Evolutionary conservation across 2,888 invertebrate species (phyloP).

Genomic region (Agriopis leucophaearia): DNA sequence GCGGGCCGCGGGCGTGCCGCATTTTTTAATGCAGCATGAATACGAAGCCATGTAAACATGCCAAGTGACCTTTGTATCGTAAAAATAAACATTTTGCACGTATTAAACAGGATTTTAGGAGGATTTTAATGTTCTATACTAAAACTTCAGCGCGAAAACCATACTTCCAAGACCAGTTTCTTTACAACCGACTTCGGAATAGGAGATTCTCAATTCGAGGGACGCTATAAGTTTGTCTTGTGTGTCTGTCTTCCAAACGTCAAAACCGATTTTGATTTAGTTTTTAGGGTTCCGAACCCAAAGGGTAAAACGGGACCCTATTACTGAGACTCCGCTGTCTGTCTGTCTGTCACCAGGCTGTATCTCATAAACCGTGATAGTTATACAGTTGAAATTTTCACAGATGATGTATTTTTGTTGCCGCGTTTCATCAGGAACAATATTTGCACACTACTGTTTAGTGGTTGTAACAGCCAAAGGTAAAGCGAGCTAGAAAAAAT

Average conservation of each 20-base stretch:
- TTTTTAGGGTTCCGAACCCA: too few relatives aligned
- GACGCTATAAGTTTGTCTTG: too few relatives aligned
- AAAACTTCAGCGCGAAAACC: not conserved
- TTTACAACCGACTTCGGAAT: too few relatives aligned
- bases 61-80: conserved; percentile 33
- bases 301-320: too few relatives aligned
- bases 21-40: conserved; percentile 74
- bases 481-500: not conserved
- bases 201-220: too few relatives aligned
- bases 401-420: too few relatives aligned
- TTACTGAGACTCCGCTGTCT: too few relatives aligned
- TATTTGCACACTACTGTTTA: not conserved
- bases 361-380: too few relatives aligned
- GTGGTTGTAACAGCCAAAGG: not conserved
- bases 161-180: not conserved
- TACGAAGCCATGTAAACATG: conserved; percentile 55
- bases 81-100: conserved; percentile 28
- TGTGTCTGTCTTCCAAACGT: too few relatives aligned
- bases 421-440: not conserved
- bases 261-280: too few relatives aligned
- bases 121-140: not conserved
- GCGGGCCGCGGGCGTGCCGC: conserved; percentile 71
- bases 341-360: too few relatives aligned
- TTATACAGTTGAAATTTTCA: too few relatives aligned
- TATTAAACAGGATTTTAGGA: conserved; percentile 17